Percentiles rank a stretch among this genome's conserved stretches.
phyloP scores from a whole-genome alignment of 2,113 vertebrate species.

The Corythoichthys intestinalis region DNA sequence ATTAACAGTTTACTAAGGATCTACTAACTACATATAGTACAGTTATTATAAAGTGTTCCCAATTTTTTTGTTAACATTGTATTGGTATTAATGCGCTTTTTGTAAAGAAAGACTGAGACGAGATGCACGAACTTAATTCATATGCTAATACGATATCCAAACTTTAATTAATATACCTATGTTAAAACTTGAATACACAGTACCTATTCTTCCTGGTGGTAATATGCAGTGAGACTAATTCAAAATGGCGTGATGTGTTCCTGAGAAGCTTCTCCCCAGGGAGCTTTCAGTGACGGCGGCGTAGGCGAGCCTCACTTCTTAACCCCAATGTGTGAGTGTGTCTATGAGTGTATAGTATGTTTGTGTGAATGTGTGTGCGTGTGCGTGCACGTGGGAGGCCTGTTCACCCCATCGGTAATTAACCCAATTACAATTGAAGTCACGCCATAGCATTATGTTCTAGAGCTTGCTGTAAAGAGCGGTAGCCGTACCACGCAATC shows the following conservation, averaged over 20 bases:
- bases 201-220: background rate
- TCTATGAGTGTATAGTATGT: background rate
- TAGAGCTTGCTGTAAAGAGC: slow-evolving; percentile 23
- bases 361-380: background rate
- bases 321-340: background rate
- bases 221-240: slow-evolving; percentile 1
- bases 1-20: no score
- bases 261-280: slow-evolving; percentile 12
- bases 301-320: slow-evolving; percentile 29
- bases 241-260: slow-evolving; percentile 5
- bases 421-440: slow-evolving; percentile 42
- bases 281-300: slow-evolving; percentile 13
- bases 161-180: background rate
- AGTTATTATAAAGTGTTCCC: no score
- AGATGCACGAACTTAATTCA: background rate
- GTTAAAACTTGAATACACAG: slow-evolving; percentile 4
- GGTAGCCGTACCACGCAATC: slow-evolving; percentile 23
- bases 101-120: no score
- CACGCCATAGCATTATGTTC: slow-evolving; percentile 20
- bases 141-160: background rate
- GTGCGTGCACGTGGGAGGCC: slow-evolving; percentile 19
- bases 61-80: no score
- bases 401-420: slow-evolving; percentile 36
- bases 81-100: no score
- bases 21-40: no score